Percentiles rank a stretch among this genome's conserved stretches.
phyloP scores from a whole-genome alignment of 2,888 invertebrate species.

The Odontothrips loti region DNA sequence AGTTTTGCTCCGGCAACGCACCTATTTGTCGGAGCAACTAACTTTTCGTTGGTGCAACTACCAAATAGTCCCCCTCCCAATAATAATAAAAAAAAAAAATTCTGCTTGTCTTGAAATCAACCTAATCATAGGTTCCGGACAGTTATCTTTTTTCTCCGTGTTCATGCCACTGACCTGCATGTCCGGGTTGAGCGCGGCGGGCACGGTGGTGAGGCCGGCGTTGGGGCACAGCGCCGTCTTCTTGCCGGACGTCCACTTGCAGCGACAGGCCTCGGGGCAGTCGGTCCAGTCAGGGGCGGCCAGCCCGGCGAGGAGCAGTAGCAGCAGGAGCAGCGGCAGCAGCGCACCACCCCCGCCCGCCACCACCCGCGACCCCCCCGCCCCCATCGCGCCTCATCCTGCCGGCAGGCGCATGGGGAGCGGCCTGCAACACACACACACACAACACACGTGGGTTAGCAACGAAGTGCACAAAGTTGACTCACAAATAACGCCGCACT shows the following conservation, averaged over 20 bases:
- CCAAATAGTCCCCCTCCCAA: no score
- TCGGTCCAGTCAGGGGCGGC: conserved; percentile 78
- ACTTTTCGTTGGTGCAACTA: no score
- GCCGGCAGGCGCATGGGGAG: conserved; percentile 23
- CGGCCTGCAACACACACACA: neutral
- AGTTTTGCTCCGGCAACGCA: no score
- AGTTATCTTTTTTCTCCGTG: no score
- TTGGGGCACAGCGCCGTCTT: conserved; percentile 82
- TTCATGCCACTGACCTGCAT: conserved; percentile 64
- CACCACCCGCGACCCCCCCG: conserved; percentile 22
- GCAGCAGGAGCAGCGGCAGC: conserved; percentile 30
- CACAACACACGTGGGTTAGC: no score
- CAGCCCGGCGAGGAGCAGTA: conserved; percentile 38
- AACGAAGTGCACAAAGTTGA: no score
- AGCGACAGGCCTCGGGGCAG: conserved; percentile 79
- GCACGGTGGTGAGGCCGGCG: conserved; percentile 73
- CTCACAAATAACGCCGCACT: neutral
- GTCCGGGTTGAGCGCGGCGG: conserved; percentile 63
- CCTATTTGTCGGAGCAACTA: no score
- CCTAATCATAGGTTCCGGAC: no score
- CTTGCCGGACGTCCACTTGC: conserved; percentile 90
- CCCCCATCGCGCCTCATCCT: conserved; percentile 23
- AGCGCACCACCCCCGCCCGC: neutral
- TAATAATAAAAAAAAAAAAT: no score
- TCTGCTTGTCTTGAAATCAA: no score